Evolutionary conservation across 2,113 vertebrate species (phyloP), one percentile per base, ranked within the genome.

Genomic region (Petaurus breviceps): DNA sequence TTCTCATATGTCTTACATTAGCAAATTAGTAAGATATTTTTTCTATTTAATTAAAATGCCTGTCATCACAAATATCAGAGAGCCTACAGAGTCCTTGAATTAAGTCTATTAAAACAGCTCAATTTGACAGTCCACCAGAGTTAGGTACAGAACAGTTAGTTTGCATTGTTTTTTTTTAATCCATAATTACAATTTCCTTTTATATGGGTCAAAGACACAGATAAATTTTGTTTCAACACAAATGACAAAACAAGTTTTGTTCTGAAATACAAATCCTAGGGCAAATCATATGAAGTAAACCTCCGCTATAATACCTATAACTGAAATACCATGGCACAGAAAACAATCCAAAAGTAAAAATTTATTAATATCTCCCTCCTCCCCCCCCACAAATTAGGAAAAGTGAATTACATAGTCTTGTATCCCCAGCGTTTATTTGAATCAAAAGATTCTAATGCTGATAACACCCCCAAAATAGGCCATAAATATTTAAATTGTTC

Each of bases 351-450:
- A 84, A 43, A 77, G 10, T 68, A 14, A 84, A 84, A 84, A 84
- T 84, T 43, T 43, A 23, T 84, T 0, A 84, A 43, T 22, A 23
- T 84, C 68, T 77, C n/a, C 5, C 14, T 37, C 31, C 31, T 68
- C n/a, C 57, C 68, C 52, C 89, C 46, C 91, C 49, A 97, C 49
- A 97, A 95, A 91, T 52, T 28, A 93, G 53, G 55, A 92, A 91
- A 55, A 92, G 9, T 90, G 49, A 16, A 31, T 94, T 93, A 61
- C 28, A 26, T 92, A 93, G 90, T 90, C 12, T 84, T 84, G 19
- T 43, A 22, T 84, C n/a, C 6, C 19, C n/a, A 43, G 6, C 7
- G 92, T 55, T 96, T 47, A 92, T 89, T 53, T 94, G 25, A 84
- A 84, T 90, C 37, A 24, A 93, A 94, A 95, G 50, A 94, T 93